Evolutionary conservation across 2,888 invertebrate genomes (phyloP), one percentile per base, ranked within the genome.

Genomic region (Philhelius pedissequus): DNA sequence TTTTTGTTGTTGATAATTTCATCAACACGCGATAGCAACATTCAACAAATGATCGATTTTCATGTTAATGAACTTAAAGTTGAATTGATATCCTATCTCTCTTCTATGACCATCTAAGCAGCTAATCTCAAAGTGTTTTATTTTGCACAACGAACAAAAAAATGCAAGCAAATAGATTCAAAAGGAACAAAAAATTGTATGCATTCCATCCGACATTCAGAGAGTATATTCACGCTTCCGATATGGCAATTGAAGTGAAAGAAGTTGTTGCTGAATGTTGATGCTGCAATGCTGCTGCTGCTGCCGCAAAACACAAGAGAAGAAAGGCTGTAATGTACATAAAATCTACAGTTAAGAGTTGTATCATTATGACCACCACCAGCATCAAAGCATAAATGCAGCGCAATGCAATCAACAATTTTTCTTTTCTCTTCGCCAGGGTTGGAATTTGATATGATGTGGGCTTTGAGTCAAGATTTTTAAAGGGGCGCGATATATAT

Each of bases 211-310:
- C 52, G 58, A 54, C 68, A 78, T 75, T 70, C 70, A 68, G 35
- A 68, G 64, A 62, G 78, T 40, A 58, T 56, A 58, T 56, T 40
- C 78, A 62, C 62, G 69, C 78, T 78, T 83, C 83, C 83, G 83
- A 83, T 83, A 83, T 83, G 83, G 83, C 69, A 79, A 68, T 56
- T 69, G 64, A 74, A 83, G 83, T 83, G 83, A 83, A 83, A 83
- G 83, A 83, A 79, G 79, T 83, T 74, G 73, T 40, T 73, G 40
- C 62, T 43, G 40, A 48, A 43, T 43, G 58, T 22, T 38, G 58
- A 56, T 45, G 35, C 48, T 52, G 27, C 15, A 11, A 6, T 43
- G 35, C 27, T 52, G 40, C 7, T 58, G 64, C 22, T 43, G 60
- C 7, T 48, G 68, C 30, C 15, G 30, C 32, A 48, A 52, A 35